phyloP scores from a whole-genome alignment of 1,140 invertebrate genomes.

The Bombus sylvicola region DNA sequence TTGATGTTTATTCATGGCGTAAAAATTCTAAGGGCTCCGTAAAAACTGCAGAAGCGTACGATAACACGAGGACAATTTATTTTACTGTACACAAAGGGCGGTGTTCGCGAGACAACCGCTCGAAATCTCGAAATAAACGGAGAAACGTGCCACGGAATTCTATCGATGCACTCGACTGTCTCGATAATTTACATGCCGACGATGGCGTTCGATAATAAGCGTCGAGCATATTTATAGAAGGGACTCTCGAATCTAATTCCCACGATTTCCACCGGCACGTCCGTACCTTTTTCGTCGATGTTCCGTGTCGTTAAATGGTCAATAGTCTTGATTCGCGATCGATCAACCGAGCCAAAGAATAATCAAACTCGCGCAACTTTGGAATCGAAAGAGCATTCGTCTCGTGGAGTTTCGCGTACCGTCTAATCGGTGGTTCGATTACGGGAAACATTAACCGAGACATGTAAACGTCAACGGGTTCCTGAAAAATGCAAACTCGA shows the following conservation, averaged over 20 bases:
- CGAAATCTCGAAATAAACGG: constrained; percentile 48
- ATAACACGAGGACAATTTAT: constrained; percentile 22
- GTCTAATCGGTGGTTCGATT: constrained; percentile 48
- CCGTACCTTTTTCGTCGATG: not conserved
- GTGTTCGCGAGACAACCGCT: constrained; percentile 5
- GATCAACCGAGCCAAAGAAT: constrained; percentile 22
- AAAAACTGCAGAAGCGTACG: not conserved
- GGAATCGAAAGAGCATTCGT: not conserved
- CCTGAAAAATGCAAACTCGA: constrained; percentile 40
- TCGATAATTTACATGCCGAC: constrained; percentile 63
- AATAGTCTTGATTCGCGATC: not conserved
- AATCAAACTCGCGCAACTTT: constrained; percentile 52
- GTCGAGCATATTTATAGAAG: constrained; percentile 58
- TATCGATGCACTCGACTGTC: constrained; percentile 44
- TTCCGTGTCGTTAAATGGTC: not conserved
- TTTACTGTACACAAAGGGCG: not conserved
- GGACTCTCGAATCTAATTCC: constrained; percentile 33
- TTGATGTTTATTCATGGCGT: not conserved
- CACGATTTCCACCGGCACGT: not conserved
- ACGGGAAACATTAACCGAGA: constrained; percentile 16
- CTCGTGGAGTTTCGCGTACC: not conserved
- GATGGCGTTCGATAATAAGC: constrained; percentile 60
- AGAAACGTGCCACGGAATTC: constrained; percentile 61
- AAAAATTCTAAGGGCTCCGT: not conserved
- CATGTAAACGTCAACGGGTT: not conserved